Base-by-base conservation (phyloP, 2,797 vertebrate genomes). In the Malurus splendens region DNA sequence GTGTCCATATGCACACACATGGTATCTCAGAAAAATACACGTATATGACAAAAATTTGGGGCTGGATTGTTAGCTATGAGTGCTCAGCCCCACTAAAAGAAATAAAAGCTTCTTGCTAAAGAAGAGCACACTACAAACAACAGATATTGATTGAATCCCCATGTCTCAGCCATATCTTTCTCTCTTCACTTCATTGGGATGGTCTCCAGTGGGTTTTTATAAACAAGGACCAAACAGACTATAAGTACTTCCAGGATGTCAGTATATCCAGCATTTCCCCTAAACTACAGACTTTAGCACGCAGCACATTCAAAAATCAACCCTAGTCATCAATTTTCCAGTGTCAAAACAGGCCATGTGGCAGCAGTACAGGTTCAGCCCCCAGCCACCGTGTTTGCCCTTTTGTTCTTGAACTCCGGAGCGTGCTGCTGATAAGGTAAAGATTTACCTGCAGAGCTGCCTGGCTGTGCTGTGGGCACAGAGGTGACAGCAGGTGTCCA, bases 31-130 rank as follows among this genome's bases (percentile, higher is more conserved):
- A 55, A 70, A 82, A 75, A 45, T 8, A 39, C 2, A 5, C 28
- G 4, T 32, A 10, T 47, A 7, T 13, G 27, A 33, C 19, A 57
- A 27, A 32, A 23, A 45, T 22, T 3, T 10, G 3, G 28, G 56
- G 30, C 50, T 52, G 50, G 50, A 15, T 48, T 74, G 24, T 56
- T 62, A 60, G 14, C 52, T 60, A 2, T 5, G 42, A 62, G 36
- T 25, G 24, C 50, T 76, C 50, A 86, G 67, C 51, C 71, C 61
- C 36, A 11, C 54, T 55, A 25, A 12, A 14, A 41, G 83, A 93
- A 92, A 91, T 87, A 67, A 64, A 72, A 73, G 27, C 28, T 82
- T 81, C 76, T 89, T 93, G 71, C 70, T 74, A 27, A 76, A 77
- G 48, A 73, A 86, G 56, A 18, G 38, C 3, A 1, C 51, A 22